Conservation (phyloP, 2,888 invertebrate genomes). For the Dioctria linearis region DNA sequence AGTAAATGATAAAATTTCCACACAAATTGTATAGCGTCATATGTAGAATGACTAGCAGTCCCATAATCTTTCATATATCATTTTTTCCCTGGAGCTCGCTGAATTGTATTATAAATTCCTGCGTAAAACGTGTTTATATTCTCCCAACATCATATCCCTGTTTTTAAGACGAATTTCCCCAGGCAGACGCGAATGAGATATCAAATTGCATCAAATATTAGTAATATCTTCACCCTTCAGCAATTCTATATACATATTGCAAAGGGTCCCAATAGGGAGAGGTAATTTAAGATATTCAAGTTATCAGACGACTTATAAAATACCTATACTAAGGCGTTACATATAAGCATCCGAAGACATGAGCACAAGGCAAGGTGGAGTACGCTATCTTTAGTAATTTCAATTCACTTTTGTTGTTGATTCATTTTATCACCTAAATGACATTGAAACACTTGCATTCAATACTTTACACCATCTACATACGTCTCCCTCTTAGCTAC, state of each 20-base stretch:
- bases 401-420: not conserved
- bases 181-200: not conserved
- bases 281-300: too few species aligned
- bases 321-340: too few species aligned
- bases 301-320: too few species aligned
- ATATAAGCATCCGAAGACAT: not conserved
- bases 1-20: too few species aligned
- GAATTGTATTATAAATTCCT: too few species aligned
- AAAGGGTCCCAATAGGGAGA: too few species aligned
- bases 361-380: not conserved
- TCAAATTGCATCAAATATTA: conserved; percentile 44
- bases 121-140: too few species aligned
- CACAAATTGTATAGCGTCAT: too few species aligned
- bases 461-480: not conserved
- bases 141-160: too few species aligned
- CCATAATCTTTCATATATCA: too few species aligned
- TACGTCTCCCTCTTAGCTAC: not conserved
- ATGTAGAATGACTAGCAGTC: too few species aligned
- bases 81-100: too few species aligned
- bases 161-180: not conserved
- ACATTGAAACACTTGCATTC: not conserved
- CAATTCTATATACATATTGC: not conserved
- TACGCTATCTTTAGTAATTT: not conserved
- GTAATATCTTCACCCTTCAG: not conserved
- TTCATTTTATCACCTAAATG: not conserved